Percentiles rank a stretch among this genome's conserved stretches.
phyloP scores from a whole-genome alignment of 2,888 invertebrate genomes.

The Drosophila mettleri region DNA sequence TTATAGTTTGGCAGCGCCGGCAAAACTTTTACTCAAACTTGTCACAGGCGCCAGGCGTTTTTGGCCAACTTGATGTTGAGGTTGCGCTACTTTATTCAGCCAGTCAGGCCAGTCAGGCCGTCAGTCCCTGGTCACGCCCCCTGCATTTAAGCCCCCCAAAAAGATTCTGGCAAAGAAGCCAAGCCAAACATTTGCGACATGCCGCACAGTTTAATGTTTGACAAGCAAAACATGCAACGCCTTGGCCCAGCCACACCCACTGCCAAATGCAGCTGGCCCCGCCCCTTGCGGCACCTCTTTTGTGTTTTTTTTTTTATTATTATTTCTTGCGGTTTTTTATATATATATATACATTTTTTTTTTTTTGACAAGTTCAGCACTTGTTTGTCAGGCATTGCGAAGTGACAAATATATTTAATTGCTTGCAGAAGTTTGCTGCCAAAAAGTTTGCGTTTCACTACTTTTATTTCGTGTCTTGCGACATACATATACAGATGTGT shows the following conservation, averaged over 20 bases:
- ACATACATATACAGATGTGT: background rate
- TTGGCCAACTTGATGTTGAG: slow-evolving; percentile 63
- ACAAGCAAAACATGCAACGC: slow-evolving; percentile 66
- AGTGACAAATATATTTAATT: slow-evolving; percentile 81
- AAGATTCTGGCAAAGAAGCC: slow-evolving; percentile 45
- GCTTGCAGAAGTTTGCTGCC: slow-evolving; percentile 70
- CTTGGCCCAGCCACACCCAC: slow-evolving; percentile 4
- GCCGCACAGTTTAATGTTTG: slow-evolving; percentile 74
- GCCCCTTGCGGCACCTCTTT: slow-evolving; percentile 10
- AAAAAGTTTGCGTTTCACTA: slow-evolving; percentile 57
- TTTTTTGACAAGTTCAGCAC: slow-evolving; percentile 61
- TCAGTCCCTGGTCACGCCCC: slow-evolving; percentile 14
- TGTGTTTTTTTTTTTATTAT: slow-evolving; percentile 10
- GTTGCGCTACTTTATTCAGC: slow-evolving; percentile 21
- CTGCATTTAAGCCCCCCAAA: slow-evolving; percentile 58
- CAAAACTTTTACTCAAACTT: slow-evolving; percentile 67
- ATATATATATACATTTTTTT: too few relatives aligned
- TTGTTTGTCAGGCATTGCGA: slow-evolving; percentile 68
- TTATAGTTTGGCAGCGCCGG: slow-evolving; percentile 40
- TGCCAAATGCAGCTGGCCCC: slow-evolving; percentile 31
- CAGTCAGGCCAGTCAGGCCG: background rate
- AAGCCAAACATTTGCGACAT: slow-evolving; percentile 59
- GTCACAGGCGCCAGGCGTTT: slow-evolving; percentile 63
- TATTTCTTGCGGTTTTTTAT: slow-evolving; percentile 34
- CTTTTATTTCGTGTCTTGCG: slow-evolving; percentile 8